These are phyloP conservation scores for Phorcus lineatus DNA, from an alignment of 2,888 invertebrate genomes.

Conservation along the genomic window DNA sequence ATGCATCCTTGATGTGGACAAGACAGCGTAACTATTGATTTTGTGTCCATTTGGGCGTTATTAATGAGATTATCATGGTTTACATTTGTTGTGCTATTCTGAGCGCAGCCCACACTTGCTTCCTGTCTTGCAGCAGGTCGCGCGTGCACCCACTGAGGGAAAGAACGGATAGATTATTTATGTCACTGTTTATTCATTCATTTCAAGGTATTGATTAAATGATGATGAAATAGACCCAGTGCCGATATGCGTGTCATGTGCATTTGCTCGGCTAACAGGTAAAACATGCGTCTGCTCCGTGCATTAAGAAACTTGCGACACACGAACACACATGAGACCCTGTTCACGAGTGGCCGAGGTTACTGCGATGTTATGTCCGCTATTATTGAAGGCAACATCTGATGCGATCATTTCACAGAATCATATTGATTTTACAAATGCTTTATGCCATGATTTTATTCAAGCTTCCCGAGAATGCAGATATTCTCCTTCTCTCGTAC, in stretches of 20 bases:
- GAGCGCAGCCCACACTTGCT: too few species aligned
- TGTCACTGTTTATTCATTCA: slow-evolving; percentile 18
- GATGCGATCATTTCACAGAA: neutral
- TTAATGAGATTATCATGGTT: neutral
- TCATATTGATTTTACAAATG: neutral
- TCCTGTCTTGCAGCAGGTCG: neutral
- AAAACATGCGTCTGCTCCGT: neutral
- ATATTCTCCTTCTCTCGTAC: too few species aligned
- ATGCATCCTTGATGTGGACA: neutral
- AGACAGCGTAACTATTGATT: neutral
- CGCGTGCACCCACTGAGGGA: neutral
- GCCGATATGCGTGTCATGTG: neutral
- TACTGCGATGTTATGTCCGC: too few species aligned
- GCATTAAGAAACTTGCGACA: too few species aligned
- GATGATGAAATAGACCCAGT: neutral
- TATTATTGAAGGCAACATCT: neutral
- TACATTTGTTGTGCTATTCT: neutral
- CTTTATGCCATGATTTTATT: too few species aligned
- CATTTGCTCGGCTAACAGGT: neutral
- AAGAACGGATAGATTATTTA: slow-evolving; percentile 16
- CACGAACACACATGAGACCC: too few species aligned
- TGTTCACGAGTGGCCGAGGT: too few species aligned
- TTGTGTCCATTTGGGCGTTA: neutral
- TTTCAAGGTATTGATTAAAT: slow-evolving; percentile 3
- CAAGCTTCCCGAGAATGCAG: too few species aligned